A percentile compares a stretch with the other conserved stretches of the same genome.
phyloP scores from a whole-genome alignment of 2,113 vertebrate species.

The Xenopus laevis region DNA sequence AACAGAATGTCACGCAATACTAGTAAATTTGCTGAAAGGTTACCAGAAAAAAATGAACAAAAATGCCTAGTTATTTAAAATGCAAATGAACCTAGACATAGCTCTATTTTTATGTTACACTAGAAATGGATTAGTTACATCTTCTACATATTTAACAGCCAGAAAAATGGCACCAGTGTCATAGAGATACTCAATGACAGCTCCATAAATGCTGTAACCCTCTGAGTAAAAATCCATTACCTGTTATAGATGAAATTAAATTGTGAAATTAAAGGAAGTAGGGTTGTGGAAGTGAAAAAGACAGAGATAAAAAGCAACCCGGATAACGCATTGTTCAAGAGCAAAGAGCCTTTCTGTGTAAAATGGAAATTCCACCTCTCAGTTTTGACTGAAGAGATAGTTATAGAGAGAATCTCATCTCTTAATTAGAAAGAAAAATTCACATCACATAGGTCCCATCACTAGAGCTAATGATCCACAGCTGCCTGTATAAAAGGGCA shows the following conservation, averaged over 20 bases:
- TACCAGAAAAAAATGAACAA: neutral
- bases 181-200: slow-evolving; percentile 8
- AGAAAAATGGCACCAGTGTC: neutral
- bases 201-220: slow-evolving; percentile 17
- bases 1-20: no score
- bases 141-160: neutral
- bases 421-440: slow-evolving; percentile 79
- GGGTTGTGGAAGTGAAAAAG: slow-evolving; percentile 29
- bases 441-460: slow-evolving; percentile 72
- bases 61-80: neutral
- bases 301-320: slow-evolving; percentile 60
- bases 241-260: slow-evolving; percentile 59
- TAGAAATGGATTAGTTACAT: neutral
- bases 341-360: slow-evolving; percentile 59
- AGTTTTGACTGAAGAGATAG: slow-evolving; percentile 64
- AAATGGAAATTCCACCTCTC: slow-evolving; percentile 61
- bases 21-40: no score
- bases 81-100: neutral
- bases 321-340: slow-evolving; percentile 68
- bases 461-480: slow-evolving; percentile 74
- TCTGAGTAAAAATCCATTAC: slow-evolving; percentile 51
- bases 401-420: slow-evolving; percentile 67
- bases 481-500: slow-evolving; percentile 74
- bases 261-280: slow-evolving; percentile 42
- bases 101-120: neutral